Conservation (phyloP, 2,888 invertebrate genomes). For the Stictocephala bisonia region DNA sequence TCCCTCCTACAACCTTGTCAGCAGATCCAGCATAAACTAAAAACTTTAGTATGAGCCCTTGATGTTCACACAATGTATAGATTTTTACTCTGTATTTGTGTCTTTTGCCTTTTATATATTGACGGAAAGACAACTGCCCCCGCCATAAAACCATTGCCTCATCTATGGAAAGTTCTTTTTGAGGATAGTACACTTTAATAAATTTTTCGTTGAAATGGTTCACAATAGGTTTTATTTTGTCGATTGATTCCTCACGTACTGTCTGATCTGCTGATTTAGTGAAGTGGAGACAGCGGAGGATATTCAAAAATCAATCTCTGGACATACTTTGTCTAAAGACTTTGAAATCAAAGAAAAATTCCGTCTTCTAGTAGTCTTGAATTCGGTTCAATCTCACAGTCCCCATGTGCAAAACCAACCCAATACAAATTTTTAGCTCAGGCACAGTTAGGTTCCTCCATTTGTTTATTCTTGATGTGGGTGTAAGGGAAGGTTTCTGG, state of each 20-base stretch:
- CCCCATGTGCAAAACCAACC: constrained; percentile 46
- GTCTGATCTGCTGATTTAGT: neutral
- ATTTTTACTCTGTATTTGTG: constrained; percentile 15
- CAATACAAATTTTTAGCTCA: constrained; percentile 38
- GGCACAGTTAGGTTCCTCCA: constrained; percentile 1
- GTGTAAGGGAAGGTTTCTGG: neutral
- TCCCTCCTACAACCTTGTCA: neutral
- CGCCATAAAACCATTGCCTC: constrained; percentile 32
- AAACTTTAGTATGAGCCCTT: neutral
- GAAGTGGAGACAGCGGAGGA: constrained; percentile 43
- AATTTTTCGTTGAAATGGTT: constrained; percentile 21
- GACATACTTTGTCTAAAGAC: constrained; percentile 35
- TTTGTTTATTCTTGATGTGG: too few species aligned
- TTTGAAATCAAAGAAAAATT: constrained; percentile 38
- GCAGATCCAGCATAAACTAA: neutral
- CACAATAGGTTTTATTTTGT: constrained; percentile 4
- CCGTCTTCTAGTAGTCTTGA: constrained; percentile 44
- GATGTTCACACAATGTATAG: constrained; percentile 4
- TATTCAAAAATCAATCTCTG: constrained; percentile 40
- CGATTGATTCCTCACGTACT: neutral
- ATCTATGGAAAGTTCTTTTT: constrained; percentile 16
- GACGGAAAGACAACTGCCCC: neutral
- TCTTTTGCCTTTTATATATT: constrained; percentile 8
- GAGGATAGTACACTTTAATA: neutral
- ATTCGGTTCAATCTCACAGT: constrained; percentile 44